phyloP scores from a whole-genome alignment of 37 sponge, comb jelly and placozoan species.

The Haliclona indistincta region DNA sequence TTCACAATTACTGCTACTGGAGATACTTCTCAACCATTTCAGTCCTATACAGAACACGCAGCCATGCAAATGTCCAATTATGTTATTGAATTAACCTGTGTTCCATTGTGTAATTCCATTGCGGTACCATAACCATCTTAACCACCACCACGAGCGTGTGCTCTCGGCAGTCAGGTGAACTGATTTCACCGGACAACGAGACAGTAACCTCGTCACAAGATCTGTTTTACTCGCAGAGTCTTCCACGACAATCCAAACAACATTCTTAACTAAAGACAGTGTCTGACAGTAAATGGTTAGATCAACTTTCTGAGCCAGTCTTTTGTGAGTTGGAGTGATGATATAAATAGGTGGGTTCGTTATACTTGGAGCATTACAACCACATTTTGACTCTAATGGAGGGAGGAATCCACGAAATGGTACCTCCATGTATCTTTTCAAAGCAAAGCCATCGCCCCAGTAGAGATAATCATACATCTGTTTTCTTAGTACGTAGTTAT shows the following conservation, averaged over 20 bases:
- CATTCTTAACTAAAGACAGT: constrained; percentile 45
- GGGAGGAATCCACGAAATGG: no score
- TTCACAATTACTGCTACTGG: neutral
- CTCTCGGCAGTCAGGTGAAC: constrained; percentile 19
- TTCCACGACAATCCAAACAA: constrained; percentile 73
- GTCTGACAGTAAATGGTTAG: constrained; percentile 57
- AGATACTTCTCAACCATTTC: constrained; percentile 5
- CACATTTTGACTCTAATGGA: no score
- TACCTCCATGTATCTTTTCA: no score
- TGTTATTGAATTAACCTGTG: no score
- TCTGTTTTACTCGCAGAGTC: constrained; percentile 26
- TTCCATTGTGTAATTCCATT: constrained; percentile 56
- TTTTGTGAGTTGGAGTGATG: constrained; percentile 69
- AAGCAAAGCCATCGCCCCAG: no score
- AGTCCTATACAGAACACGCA: no score
- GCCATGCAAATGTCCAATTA: no score
- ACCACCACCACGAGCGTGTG: neutral
- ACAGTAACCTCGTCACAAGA: constrained; percentile 28
- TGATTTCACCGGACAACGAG: constrained; percentile 10
- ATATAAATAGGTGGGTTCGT: constrained; percentile 27
- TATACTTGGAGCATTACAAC: no score
- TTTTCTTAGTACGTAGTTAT: no score
- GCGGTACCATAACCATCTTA: neutral
- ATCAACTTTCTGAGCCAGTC: constrained; percentile 64
- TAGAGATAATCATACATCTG: no score